Conservation (phyloP, 2,888 invertebrate species). For the Luperina nickerlii region DNA sequence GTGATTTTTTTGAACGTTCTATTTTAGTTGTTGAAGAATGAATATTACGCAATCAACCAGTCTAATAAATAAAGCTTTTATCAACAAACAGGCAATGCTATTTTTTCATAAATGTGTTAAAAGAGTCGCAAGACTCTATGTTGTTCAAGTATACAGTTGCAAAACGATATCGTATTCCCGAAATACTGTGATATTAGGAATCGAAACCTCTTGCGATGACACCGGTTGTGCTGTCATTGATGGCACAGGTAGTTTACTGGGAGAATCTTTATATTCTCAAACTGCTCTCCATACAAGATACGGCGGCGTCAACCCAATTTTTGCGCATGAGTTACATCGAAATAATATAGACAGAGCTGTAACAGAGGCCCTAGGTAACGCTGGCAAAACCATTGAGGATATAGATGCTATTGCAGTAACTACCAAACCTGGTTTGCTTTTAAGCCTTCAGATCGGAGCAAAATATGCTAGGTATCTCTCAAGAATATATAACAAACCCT, state of each 20-base stretch:
- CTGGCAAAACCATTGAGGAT: slow-evolving; percentile 91
- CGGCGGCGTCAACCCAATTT: slow-evolving; percentile 97
- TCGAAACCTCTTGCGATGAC: slow-evolving; percentile 99
- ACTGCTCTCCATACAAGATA: slow-evolving; percentile 92
- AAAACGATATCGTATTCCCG: slow-evolving; percentile 28
- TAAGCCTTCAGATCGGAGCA: slow-evolving; percentile 95
- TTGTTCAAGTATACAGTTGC: slow-evolving; percentile 19
- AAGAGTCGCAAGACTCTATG: slow-evolving; percentile 2
- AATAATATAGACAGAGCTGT: slow-evolving; percentile 94
- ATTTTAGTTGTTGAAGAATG: neutral
- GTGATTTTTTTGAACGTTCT: slow-evolving; percentile 3
- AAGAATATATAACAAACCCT: slow-evolving; percentile 92
- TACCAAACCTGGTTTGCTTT: slow-evolving; percentile 95
- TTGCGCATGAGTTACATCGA: slow-evolving; percentile 95
- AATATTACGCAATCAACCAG: slow-evolving; percentile 16
- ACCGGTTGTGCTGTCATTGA: slow-evolving; percentile 97
- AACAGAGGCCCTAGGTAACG: slow-evolving; percentile 91
- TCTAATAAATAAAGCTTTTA: neutral
- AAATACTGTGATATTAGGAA: slow-evolving; percentile 92
- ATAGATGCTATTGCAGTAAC: slow-evolving; percentile 97
- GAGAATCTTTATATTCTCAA: slow-evolving; percentile 96
- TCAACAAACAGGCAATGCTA: slow-evolving; percentile 19
- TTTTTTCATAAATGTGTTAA: slow-evolving; percentile 22
- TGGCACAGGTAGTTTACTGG: slow-evolving; percentile 92
- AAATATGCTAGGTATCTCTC: slow-evolving; percentile 95